Percentiles rank a stretch among this genome's conserved stretches.
These are phyloP conservation scores for Amblyornis subalaris DNA, from an alignment of 2,113 vertebrate species.

Conservation along the genomic window DNA sequence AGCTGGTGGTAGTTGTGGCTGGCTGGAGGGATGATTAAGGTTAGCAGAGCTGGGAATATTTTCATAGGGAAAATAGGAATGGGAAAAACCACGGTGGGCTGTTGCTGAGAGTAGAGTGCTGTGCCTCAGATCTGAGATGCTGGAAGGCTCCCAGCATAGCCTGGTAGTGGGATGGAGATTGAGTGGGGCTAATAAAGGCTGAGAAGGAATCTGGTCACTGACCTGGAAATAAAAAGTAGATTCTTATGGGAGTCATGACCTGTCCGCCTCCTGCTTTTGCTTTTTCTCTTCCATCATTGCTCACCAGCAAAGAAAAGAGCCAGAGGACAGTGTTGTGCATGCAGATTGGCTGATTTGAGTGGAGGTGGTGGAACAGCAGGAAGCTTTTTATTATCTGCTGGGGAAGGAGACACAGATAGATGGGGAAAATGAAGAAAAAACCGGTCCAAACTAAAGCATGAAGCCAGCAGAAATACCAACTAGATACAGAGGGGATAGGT, in stretches of 20 bases:
- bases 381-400: constrained; percentile 40
- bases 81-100: background rate
- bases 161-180: background rate
- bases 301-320: constrained; percentile 11
- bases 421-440: background rate
- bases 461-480: background rate
- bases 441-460: background rate
- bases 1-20: background rate
- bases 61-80: background rate
- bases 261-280: background rate
- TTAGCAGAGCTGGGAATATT: background rate
- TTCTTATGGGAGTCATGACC: constrained; percentile 16
- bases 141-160: background rate
- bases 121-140: background rate
- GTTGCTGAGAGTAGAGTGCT: background rate
- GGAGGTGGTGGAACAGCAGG: constrained; percentile 24
- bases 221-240: constrained; percentile 35
- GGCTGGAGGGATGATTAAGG: background rate
- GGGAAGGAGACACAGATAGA: background rate
- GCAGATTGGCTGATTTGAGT: constrained; percentile 4
- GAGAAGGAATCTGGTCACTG: constrained; percentile 3
- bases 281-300: background rate
- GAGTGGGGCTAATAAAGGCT: background rate
- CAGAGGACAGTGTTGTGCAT: background rate
- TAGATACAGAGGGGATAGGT: background rate